These are phyloP conservation scores for Saturnia japonica DNA, from an alignment of 2,888 invertebrate genomes.

Conservation along the genomic window DNA sequence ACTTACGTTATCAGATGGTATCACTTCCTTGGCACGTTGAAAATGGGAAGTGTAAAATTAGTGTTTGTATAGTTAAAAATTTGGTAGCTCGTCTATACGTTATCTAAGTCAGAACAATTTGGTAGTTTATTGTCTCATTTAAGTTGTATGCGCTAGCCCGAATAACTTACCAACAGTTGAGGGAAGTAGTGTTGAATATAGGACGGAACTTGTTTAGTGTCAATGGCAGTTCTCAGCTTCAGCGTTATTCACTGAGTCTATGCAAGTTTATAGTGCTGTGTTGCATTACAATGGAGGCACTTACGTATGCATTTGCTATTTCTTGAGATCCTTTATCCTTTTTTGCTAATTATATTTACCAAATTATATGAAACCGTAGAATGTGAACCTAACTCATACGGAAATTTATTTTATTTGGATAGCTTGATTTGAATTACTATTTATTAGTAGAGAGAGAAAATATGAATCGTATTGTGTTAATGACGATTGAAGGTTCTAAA, in stretches of 20 bases:
- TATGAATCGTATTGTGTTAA: background rate
- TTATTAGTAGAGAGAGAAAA: background rate
- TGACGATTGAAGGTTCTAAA: background rate
- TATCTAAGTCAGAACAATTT: conserved; percentile 46
- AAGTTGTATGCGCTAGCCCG: conserved; percentile 46
- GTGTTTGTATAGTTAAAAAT: conserved; percentile 22
- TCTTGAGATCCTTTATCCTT: conserved; percentile 6
- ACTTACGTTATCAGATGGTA: too few relatives aligned
- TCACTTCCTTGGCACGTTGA: too few relatives aligned
- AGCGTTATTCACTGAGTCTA: conserved; percentile 49
- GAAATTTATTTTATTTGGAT: background rate
- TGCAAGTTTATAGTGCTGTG: conserved; percentile 46
- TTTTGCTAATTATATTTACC: background rate
- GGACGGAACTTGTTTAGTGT: conserved; percentile 57
- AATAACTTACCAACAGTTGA: conserved; percentile 46
- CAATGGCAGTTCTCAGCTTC: conserved; percentile 52
- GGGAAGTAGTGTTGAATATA: conserved; percentile 46
- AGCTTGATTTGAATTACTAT: background rate
- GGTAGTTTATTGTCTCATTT: conserved; percentile 54
- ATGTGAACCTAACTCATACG: background rate
- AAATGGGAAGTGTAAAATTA: too few relatives aligned
- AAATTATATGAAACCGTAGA: background rate
- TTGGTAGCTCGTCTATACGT: conserved; percentile 20
- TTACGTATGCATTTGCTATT: conserved; percentile 38
- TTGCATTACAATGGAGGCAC: conserved; percentile 48